These are phyloP conservation scores for Danio choprae DNA, from an alignment of 2,797 vertebrate species.

Conservation along the genomic window DNA sequence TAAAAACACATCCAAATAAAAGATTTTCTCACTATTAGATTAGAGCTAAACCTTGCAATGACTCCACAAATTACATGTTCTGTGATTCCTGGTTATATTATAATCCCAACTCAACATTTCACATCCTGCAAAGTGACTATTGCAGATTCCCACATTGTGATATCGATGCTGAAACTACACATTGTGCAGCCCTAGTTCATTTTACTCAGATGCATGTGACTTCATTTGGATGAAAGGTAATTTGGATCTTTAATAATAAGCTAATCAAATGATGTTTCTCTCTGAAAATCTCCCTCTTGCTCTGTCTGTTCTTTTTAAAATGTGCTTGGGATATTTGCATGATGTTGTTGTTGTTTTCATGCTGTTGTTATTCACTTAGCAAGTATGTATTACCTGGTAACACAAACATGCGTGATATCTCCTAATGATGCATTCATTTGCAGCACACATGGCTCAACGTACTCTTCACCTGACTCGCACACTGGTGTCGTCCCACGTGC, in stretches of 20 bases:
- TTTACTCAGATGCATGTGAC: too few relatives aligned
- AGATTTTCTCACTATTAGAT: too few relatives aligned
- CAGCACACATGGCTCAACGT: neutral
- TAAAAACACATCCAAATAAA: too few relatives aligned
- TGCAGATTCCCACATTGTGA: too few relatives aligned
- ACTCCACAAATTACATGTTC: too few relatives aligned
- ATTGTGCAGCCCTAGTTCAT: too few relatives aligned
- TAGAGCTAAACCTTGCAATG: too few relatives aligned
- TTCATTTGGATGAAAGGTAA: neutral
- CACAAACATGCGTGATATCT: neutral
- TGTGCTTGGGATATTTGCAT: slow-evolving; percentile 22
- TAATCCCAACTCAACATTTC: too few relatives aligned
- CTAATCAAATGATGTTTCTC: neutral
- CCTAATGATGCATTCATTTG: neutral
- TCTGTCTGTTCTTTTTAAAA: slow-evolving; percentile 20
- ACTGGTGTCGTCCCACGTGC: neutral
- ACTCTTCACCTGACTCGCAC: neutral
- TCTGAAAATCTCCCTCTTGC: neutral
- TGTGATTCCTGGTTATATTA: too few relatives aligned
- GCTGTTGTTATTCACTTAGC: neutral
- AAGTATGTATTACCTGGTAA: slow-evolving; percentile 7
- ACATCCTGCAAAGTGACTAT: too few relatives aligned
- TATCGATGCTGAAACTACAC: too few relatives aligned
- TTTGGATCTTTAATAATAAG: neutral
- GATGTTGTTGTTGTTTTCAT: neutral